Evolutionary conservation across 2,888 invertebrate species (phyloP).

Genomic region (Dascillus cervinus): DNA sequence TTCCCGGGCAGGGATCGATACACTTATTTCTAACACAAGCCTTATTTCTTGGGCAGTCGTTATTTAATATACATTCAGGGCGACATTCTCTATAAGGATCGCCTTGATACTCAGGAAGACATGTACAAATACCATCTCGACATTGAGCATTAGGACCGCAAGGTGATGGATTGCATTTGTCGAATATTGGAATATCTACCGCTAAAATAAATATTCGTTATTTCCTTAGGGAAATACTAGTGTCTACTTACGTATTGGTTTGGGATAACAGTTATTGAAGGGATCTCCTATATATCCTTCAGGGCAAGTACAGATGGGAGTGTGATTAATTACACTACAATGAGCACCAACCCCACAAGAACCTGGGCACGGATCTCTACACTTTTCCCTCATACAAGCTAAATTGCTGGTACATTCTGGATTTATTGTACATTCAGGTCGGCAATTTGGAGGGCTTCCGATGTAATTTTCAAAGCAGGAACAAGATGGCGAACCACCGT

Average conservation of each 20-base stretch:
- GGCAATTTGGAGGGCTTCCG: conserved; percentile 58
- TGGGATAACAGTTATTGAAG: conserved; percentile 49
- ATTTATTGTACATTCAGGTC: conserved; percentile 58
- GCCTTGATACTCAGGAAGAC: conserved; percentile 60
- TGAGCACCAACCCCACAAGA: conserved; percentile 56
- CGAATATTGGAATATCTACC: conserved; percentile 27
- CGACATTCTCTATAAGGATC: conserved; percentile 63
- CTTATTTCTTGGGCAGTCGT: conserved; percentile 60
- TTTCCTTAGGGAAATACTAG: conserved; percentile 35
- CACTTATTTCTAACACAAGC: conserved; percentile 66
- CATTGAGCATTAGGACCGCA: conserved; percentile 59
- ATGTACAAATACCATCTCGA: conserved; percentile 60
- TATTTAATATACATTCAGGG: conserved; percentile 67
- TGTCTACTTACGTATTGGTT: conserved; percentile 40
- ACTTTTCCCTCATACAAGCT: conserved; percentile 52
- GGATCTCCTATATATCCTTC: conserved; percentile 57
- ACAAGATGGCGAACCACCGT: conserved; percentile 51
- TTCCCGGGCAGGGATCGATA: conserved; percentile 62
- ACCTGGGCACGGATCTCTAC: conserved; percentile 54
- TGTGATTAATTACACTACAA: conserved; percentile 60
- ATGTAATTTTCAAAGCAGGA: conserved; percentile 51
- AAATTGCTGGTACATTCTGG: conserved; percentile 52
- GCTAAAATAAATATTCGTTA: conserved; percentile 12
- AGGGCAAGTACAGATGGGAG: conserved; percentile 60
- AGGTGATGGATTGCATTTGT: conserved; percentile 53